phyloP scores from a whole-genome alignment of 2,113 vertebrate species.

The Caranx ignobilis region DNA sequence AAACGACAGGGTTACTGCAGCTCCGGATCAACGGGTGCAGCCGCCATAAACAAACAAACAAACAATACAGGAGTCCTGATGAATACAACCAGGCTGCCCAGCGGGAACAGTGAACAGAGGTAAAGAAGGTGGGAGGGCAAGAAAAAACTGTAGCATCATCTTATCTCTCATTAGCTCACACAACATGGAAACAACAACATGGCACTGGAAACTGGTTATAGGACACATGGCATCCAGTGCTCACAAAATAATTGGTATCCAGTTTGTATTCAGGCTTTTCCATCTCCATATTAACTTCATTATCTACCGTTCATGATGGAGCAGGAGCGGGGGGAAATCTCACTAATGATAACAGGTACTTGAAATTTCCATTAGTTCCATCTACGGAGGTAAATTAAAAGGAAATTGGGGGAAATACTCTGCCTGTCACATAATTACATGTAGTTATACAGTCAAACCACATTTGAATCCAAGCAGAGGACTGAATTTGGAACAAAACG shows the following conservation, averaged over 20 bases:
- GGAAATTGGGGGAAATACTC: conserved; percentile 6
- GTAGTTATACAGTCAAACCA: neutral
- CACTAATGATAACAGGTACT: neutral
- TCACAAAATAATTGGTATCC: conserved; percentile 35
- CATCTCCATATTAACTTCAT: conserved; percentile 23
- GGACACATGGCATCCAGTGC: conserved; percentile 1
- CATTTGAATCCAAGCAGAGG: neutral
- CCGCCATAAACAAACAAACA: conserved; percentile 71
- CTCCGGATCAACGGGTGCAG: conserved; percentile 66
- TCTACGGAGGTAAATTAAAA: conserved; percentile 15
- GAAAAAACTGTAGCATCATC: conserved; percentile 13
- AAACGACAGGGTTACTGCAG: conserved; percentile 75
- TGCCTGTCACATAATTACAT: conserved; percentile 5
- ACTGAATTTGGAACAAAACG: neutral
- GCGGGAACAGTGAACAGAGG: conserved; percentile 25
- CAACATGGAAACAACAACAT: neutral
- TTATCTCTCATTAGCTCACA: neutral
- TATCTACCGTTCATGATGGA: conserved; percentile 33
- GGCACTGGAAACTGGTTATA: conserved; percentile 8
- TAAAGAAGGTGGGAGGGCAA: neutral
- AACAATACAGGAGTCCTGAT: conserved; percentile 58
- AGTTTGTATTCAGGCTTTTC: conserved; percentile 33
- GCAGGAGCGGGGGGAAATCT: neutral
- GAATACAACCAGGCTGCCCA: conserved; percentile 56
- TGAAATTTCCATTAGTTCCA: conserved; percentile 34